Base-by-base conservation (phyloP, 2,797 vertebrate genomes). In the Kryptolebias ocellatus region DNA sequence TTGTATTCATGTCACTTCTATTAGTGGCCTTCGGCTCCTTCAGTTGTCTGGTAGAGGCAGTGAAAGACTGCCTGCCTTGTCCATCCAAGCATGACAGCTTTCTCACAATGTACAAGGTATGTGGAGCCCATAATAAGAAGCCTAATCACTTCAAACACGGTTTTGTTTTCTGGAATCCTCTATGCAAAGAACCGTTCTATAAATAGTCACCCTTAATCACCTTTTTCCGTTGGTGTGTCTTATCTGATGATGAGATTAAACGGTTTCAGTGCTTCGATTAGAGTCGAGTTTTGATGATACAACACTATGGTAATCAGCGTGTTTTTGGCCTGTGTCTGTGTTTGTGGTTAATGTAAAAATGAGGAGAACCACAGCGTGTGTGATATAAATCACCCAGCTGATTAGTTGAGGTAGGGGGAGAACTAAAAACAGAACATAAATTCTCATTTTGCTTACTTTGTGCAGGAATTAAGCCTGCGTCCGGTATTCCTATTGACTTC, bases 1-100 rank as follows among this genome's bases (percentile, higher is more conserved):
- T 83, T 72, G 67, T 81, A 76, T 81, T 83, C 82, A 65, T 62
- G 72, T 80, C 76, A 81, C 74, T 73, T 54, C 57, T 45, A 63
- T 71, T 72, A 44, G 64, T 67, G 59, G 64, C 79, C 69, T 75
- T 80, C 27, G 37, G 72, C 64, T 80, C 70, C 61, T 66, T 58
- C 55, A 60, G 71, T 83, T 76, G 74, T 74, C 54, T 51, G 62
- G 56, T 67, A 52, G 60, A 81, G 60, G 54, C 71, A 64, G 69
- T 74, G 55, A 64, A 77, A 77, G 64, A 56, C 56, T 56, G 77
- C 72, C 63, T 69, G 74, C 79, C 76, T 60, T 75, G 78, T 70
- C 78, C 80, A 77, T 69, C 72, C 62, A 68, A 64, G 59, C 65
- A 39, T 67, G 72, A 78, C 71, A 80, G 70, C 67, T 66, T 67